Evolutionary conservation across 2,888 invertebrate species (phyloP).

Genomic region (Caenorhabditis panamensis): DNA sequence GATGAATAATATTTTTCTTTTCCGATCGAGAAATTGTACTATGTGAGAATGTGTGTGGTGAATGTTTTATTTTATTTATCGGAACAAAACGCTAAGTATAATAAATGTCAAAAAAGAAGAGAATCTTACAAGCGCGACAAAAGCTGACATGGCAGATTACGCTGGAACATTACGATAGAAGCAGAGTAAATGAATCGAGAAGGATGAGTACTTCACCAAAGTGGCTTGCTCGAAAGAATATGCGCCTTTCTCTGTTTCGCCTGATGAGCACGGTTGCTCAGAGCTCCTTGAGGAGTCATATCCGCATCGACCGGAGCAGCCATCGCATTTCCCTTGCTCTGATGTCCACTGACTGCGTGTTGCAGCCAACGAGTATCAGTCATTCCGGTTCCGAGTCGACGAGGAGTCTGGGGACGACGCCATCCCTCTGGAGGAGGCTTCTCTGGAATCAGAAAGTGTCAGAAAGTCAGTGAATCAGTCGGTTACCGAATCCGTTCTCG

Average conservation of each 20-base stretch:
- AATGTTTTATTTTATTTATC: slow-evolving; percentile 45
- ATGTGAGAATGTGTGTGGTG: slow-evolving; percentile 29
- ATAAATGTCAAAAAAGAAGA: slow-evolving; percentile 32
- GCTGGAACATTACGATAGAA: slow-evolving; percentile 13
- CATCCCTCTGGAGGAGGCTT: slow-evolving; percentile 77
- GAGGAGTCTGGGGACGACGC: slow-evolving; percentile 76
- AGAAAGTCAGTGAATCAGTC: not conserved
- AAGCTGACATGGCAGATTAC: slow-evolving; percentile 36
- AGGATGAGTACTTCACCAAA: slow-evolving; percentile 70
- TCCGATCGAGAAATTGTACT: slow-evolving; percentile 24
- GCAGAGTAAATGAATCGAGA: not conserved
- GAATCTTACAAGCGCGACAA: slow-evolving; percentile 21
- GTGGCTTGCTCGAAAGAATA: slow-evolving; percentile 77
- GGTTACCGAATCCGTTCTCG: slow-evolving; percentile 55
- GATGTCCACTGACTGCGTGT: slow-evolving; percentile 75
- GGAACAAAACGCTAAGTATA: slow-evolving; percentile 43
- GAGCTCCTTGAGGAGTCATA: slow-evolving; percentile 75
- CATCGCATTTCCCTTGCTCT: slow-evolving; percentile 73
- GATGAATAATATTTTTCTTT: slow-evolving; percentile 52
- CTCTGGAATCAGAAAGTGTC: slow-evolving; percentile 33
- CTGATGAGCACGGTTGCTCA: slow-evolving; percentile 75
- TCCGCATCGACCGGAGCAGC: slow-evolving; percentile 73
- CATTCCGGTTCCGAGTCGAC: slow-evolving; percentile 70
- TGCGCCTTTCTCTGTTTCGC: slow-evolving; percentile 76
- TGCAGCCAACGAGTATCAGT: slow-evolving; percentile 75